A percentile compares a stretch with the other conserved stretches of the same genome.
These are phyloP conservation scores for Trissolcus basalis DNA, from an alignment of 1,140 invertebrate species.

Conservation along the genomic window DNA sequence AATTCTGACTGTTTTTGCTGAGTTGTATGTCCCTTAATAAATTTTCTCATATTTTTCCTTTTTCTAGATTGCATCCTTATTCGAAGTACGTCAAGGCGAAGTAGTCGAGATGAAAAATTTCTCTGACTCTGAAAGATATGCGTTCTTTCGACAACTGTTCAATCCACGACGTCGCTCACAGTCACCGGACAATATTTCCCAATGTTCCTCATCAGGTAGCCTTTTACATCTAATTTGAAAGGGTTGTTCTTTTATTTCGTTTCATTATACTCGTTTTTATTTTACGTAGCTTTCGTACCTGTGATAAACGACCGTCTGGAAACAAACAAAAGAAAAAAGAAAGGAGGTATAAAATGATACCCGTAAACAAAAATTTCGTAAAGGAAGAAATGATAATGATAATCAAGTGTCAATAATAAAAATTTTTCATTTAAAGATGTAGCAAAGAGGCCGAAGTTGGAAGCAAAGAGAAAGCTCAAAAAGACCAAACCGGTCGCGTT, in stretches of 20 bases:
- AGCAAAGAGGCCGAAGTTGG: constrained; percentile 5
- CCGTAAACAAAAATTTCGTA: not conserved
- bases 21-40: too few species aligned
- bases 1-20: too few species aligned
- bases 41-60: too few species aligned
- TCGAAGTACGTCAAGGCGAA: constrained; percentile 67
- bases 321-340: not conserved
- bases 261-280: constrained; percentile 6
- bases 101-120: constrained; percentile 64
- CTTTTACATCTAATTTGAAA: not conserved
- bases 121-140: constrained; percentile 55
- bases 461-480: constrained; percentile 8
- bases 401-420: not conserved
- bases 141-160: constrained; percentile 70
- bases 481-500: not conserved
- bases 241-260: not conserved
- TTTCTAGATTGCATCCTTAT: constrained; percentile 64
- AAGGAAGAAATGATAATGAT: not conserved
- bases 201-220: constrained; percentile 65
- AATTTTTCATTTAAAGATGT: constrained; percentile 1
- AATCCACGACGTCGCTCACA: constrained; percentile 24
- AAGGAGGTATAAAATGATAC: not conserved
- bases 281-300: not conserved
- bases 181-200: constrained; percentile 55
- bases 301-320: not conserved